A percentile compares a stretch with the other conserved stretches of the same genome.
phyloP scores from a whole-genome alignment of 2,888 invertebrate species.

The Protonemura montana region DNA sequence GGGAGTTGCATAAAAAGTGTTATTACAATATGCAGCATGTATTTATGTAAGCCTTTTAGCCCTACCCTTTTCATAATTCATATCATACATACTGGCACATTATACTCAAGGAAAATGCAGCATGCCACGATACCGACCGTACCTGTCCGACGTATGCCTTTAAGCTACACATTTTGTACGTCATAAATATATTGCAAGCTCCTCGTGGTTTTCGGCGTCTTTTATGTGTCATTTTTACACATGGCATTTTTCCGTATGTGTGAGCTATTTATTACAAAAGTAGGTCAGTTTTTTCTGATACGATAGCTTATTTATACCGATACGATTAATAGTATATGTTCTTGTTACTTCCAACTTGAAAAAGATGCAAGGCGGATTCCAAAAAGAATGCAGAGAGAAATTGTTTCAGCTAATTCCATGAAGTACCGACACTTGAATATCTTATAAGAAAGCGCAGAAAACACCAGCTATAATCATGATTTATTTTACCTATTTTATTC shows the following conservation, averaged over 20 bases:
- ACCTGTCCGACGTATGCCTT: too few relatives aligned
- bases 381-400: too few relatives aligned
- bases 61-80: slow-evolving; percentile 1
- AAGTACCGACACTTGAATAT: too few relatives aligned
- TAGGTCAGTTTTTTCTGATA: neutral
- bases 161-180: too few relatives aligned
- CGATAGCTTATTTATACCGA: too few relatives aligned
- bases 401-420: too few relatives aligned
- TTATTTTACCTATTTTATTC: too few relatives aligned
- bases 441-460: too few relatives aligned
- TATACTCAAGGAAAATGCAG: neutral
- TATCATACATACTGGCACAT: neutral
- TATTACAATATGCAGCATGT: neutral
- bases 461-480: too few relatives aligned
- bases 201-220: neutral
- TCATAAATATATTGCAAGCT: neutral
- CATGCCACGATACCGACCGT: neutral
- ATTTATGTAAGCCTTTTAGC: neutral
- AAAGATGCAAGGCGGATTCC: too few relatives aligned
- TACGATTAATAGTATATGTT: too few relatives aligned
- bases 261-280: neutral
- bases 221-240: neutral
- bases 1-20: neutral
- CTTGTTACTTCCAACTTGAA: too few relatives aligned
- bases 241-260: neutral